Base-by-base conservation (phyloP, 2,888 invertebrate species). In the Orchesellides sinensis region DNA sequence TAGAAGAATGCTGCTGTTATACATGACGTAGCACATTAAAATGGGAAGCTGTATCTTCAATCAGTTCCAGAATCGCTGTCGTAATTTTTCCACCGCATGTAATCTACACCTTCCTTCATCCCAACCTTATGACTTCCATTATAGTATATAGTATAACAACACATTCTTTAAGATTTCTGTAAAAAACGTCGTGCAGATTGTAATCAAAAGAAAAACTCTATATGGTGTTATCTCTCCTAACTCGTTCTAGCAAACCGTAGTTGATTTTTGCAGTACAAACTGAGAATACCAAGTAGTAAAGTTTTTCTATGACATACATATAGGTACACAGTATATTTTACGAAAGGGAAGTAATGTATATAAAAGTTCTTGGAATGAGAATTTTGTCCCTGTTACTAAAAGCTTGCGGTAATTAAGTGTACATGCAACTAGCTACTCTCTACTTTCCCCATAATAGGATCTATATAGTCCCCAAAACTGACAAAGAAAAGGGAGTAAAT, bases 381-480 rank as follows among this genome's bases (percentile, higher is more conserved):
- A n/a, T n/a, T n/a, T n/a, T n/a, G n/a, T n/a, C n/a, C n/a, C n/a
- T n/a, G n/a, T n/a, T n/a, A n/a, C n/a, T n/a, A n/a, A n/a, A 49
- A 45, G 66, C 8, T 49, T 47, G 47, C 10, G 66, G 32, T 69
- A 69, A 69, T 69, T 69, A 69, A 69, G 69, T 69, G 69, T 69
- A 69, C 66, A 66, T 47, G 32, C 54, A 59, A 29, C 29, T 59
- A 14, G 14, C 59, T 6, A 12, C n/a, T 52, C 12, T 52, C n/a
- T 10, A 4, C 8, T n/a, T 6, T 10, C 8, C n/a, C n/a, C 23
- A 52, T 3, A n/a, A n/a, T n/a, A n/a, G n/a, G n/a, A n/a, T n/a
- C n/a, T n/a, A n/a, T n/a, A n/a, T n/a, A n/a, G n/a, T n/a, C n/a
- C n/a, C n/a, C n/a, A 19, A 21, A 19, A 29, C 40, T 40, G 63